Evolutionary conservation across 1,140 invertebrate genomes (phyloP), one percentile per base, ranked within the genome.

Genomic region (Phenacoccus solenopsis): DNA sequence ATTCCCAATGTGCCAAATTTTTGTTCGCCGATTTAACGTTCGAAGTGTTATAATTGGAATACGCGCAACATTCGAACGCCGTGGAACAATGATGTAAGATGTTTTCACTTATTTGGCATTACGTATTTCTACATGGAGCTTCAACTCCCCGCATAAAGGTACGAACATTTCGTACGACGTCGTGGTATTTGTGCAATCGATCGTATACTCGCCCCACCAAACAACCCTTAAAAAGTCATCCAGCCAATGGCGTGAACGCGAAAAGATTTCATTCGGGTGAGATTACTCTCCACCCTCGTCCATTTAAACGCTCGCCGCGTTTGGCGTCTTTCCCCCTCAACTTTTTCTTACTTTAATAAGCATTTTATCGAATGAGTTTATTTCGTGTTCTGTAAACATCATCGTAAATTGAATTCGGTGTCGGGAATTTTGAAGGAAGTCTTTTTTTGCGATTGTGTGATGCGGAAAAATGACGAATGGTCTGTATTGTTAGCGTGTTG

Each of bases 371-470:
- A 27, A 64, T 64, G 21, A 64, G 12, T 49, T 49, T 49, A 49
- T 49, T n/a, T 49, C 38, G 20, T n/a, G 38, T 64, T 64, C 59
- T 64, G 59, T 64, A 64, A 64, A 64, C 59, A 64, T 27, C 25
- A 22, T 16, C 59, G 59, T 64, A 24, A 64, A 64, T 64, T 64
- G 7, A 64, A 16, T 64, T 59, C n/a, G 21, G 7, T 20, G 7
- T 59, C 20, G 16, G 56, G 5, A 32, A 13, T 7, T 32, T 32
- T 32, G 30, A 32, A n/a, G n/a, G n/a, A n/a, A n/a, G n/a, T n/a
- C n/a, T n/a, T 32, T 32, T 32, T 32, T 32, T 32, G 30, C 30
- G 30, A 32, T n/a, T n/a, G n/a, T n/a, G n/a, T n/a, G n/a, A n/a
- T n/a, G n/a, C n/a, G n/a, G n/a, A n/a, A n/a, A n/a, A n/a, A n/a